Evolutionary conservation across 2,888 invertebrate species (phyloP).

Genomic region (Platerodrilus igneus): DNA sequence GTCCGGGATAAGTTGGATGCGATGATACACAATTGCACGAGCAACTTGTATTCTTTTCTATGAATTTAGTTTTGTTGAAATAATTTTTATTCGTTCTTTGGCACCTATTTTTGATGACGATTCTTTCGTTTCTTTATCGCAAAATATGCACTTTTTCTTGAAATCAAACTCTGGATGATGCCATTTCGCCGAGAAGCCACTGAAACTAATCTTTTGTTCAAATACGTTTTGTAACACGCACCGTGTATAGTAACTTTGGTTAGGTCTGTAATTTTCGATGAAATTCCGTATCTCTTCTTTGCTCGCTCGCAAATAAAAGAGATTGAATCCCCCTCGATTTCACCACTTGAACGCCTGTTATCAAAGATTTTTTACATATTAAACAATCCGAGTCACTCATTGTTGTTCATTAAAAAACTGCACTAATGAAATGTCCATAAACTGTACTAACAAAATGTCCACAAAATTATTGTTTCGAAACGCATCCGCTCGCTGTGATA

Average conservation of each 20-base stretch:
- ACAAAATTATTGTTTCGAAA: no score
- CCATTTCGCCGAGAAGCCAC: not conserved
- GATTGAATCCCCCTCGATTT: not conserved
- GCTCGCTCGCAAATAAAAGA: not conserved
- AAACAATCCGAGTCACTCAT: constrained; percentile 5
- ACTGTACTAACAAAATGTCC: no score
- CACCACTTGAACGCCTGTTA: constrained; percentile 1
- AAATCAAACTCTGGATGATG: not conserved
- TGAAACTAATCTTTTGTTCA: constrained; percentile 1
- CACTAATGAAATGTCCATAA: no score
- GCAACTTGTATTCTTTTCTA: constrained; percentile 1
- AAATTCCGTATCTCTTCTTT: not conserved
- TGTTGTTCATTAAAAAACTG: not conserved
- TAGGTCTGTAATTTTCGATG: not conserved
- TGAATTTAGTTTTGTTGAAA: not conserved
- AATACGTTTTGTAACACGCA: constrained; percentile 1
- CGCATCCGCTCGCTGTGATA: no score
- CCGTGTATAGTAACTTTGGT: constrained; percentile 1
- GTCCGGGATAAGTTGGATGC: no score
- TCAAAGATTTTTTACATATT: constrained; percentile 3
- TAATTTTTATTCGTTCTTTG: not conserved
- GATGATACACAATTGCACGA: constrained; percentile 1
- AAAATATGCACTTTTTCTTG: constrained; percentile 4
- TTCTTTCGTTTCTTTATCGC: not conserved
- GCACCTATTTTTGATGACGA: not conserved